These are phyloP conservation scores for Lasioglossum malachurum DNA, from an alignment of 2,888 invertebrate genomes.

Conservation along the genomic window DNA sequence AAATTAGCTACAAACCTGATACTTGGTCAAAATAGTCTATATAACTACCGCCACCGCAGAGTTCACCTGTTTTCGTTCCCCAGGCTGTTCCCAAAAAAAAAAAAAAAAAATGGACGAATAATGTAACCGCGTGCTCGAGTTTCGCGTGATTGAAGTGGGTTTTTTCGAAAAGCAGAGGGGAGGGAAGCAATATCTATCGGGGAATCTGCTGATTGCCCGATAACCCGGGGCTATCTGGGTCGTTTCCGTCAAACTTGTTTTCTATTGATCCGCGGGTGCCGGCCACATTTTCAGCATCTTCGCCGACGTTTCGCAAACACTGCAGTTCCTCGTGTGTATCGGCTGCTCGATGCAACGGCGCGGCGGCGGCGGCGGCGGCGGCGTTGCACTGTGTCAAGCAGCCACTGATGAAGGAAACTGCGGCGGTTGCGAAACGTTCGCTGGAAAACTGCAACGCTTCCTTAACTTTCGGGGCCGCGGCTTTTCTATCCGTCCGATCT, in stretches of 20 bases:
- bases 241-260: constrained; percentile 28
- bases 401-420: constrained; percentile 47
- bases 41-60: too few species aligned
- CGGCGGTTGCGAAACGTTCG: constrained; percentile 45
- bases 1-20: too few species aligned
- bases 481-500: constrained; percentile 2
- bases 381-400: constrained; percentile 48
- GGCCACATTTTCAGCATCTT: constrained; percentile 36
- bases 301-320: constrained; percentile 46
- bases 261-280: constrained; percentile 20
- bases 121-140: not conserved
- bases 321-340: constrained; percentile 38
- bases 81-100: too few species aligned
- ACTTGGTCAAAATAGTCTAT: too few species aligned
- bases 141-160: not conserved
- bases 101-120: not conserved
- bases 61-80: too few species aligned
- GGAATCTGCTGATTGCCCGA: constrained; percentile 3
- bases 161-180: not conserved
- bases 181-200: not conserved
- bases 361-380: not conserved
- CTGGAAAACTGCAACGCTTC: constrained; percentile 43
- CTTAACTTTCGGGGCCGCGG: constrained; percentile 3
- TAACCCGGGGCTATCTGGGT: constrained; percentile 16
- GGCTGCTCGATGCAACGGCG: not conserved